These are phyloP conservation scores for Kryphioiulus occultus DNA, from an alignment of 2,888 invertebrate genomes.

Conservation along the genomic window DNA sequence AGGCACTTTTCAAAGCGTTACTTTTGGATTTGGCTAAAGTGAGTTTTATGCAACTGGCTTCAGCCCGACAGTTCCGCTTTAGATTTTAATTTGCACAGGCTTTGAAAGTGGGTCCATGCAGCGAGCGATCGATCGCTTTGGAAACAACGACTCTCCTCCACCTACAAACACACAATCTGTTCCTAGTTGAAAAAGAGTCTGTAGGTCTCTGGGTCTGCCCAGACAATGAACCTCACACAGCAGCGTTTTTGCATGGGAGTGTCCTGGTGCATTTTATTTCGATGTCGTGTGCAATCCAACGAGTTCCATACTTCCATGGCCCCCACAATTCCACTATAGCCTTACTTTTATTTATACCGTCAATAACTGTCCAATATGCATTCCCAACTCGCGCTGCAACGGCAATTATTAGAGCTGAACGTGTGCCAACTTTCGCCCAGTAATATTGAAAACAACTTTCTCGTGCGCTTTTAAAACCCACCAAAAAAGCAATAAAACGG, in stretches of 20 bases:
- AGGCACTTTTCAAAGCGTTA: too few species aligned
- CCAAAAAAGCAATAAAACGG: constrained; percentile 21
- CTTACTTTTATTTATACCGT: constrained; percentile 9
- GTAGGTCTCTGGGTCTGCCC: constrained; percentile 17
- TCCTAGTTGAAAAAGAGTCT: not conserved
- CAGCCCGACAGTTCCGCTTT: not conserved
- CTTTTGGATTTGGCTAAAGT: too few species aligned
- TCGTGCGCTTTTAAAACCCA: not conserved
- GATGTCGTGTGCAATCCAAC: not conserved
- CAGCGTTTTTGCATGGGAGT: too few species aligned
- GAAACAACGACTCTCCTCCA: constrained; percentile 23
- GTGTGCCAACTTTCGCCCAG: constrained; percentile 7
- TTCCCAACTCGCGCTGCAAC: not conserved
- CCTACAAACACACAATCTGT: constrained; percentile 9
- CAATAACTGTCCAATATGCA: constrained; percentile 1
- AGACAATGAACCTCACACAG: not conserved
- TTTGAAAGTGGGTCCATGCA: not conserved
- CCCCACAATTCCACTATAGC: not conserved
- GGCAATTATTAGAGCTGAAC: constrained; percentile 28
- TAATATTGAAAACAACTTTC: not conserved
- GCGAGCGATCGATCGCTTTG: not conserved
- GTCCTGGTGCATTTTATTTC: too few species aligned
- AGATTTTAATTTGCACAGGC: constrained; percentile 7
- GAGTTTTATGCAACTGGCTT: too few species aligned
- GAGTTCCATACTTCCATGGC: too few species aligned